Percentiles rank a stretch among this genome's conserved stretches.
phyloP scores from a whole-genome alignment of 2,797 vertebrate genomes.

The Thaleichthys pacificus region DNA sequence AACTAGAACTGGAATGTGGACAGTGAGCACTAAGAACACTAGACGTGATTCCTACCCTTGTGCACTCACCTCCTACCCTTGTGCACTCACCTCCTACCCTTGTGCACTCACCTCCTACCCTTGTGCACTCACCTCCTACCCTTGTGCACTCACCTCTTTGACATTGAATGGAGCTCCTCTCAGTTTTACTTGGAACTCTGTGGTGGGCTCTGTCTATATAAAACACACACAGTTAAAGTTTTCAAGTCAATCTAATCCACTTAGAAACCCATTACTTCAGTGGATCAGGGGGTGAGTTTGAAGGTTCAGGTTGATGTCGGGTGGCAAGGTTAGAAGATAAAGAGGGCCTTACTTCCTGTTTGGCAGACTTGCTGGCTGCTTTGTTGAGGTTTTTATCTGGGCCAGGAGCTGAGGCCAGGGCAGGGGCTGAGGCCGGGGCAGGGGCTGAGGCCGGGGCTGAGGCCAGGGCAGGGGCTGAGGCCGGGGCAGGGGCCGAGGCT shows the following conservation, averaged over 20 bases:
- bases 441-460: slow-evolving; percentile 33
- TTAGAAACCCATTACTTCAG: no score
- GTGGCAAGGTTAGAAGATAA: neutral
- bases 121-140: slow-evolving; percentile 62
- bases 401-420: slow-evolving; percentile 9
- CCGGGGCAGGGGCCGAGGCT: neutral
- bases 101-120: slow-evolving; percentile 81
- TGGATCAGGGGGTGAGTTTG: neutral
- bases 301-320: neutral
- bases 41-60: neutral
- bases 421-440: slow-evolving; percentile 15
- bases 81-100: slow-evolving; percentile 81
- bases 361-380: slow-evolving; percentile 47
- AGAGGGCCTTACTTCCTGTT: slow-evolving; percentile 54
- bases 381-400: slow-evolving; percentile 38
- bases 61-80: slow-evolving; percentile 82
- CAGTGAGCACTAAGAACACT: neutral
- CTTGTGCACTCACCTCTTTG: slow-evolving; percentile 78
- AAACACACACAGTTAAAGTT: slow-evolving; percentile 12
- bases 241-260: no score
- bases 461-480: slow-evolving; percentile 11
- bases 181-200: slow-evolving; percentile 85
- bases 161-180: slow-evolving; percentile 85
- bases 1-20: neutral
- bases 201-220: slow-evolving; percentile 66